These are phyloP conservation scores for Eufriesea mexicana DNA, from an alignment of 1,140 invertebrate genomes.

Conservation along the genomic window DNA sequence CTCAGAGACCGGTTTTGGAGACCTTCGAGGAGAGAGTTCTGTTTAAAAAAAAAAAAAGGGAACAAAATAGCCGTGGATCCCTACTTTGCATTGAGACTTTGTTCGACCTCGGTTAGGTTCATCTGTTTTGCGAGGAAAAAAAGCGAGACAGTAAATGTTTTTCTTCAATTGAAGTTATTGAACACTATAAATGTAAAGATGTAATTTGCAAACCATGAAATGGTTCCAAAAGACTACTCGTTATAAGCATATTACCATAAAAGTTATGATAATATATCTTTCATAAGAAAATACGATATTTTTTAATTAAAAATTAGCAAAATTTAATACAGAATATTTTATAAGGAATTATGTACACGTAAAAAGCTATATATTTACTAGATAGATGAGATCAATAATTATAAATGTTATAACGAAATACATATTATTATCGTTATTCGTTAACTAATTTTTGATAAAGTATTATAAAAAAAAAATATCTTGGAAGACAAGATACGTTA, in stretches of 20 bases:
- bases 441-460: not conserved
- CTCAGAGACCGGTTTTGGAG: slow-evolving; percentile 68
- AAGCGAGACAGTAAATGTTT: not conserved
- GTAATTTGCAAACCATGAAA: not conserved
- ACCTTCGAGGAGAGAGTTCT: slow-evolving; percentile 61
- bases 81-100: slow-evolving; percentile 45
- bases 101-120: slow-evolving; percentile 1
- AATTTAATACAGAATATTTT: not conserved
- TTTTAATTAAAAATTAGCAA: not conserved
- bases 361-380: not conserved
- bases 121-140: not conserved
- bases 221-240: not conserved
- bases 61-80: slow-evolving; percentile 46
- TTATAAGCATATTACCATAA: too few relatives aligned
- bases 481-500: too few relatives aligned
- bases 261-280: too few relatives aligned
- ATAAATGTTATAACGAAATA: not conserved
- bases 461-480: too few relatives aligned
- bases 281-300: not conserved
- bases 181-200: too few relatives aligned
- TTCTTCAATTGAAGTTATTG: not conserved
- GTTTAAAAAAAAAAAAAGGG: slow-evolving; percentile 54
- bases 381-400: not conserved
- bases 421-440: not conserved
- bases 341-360: too few relatives aligned